These are phyloP conservation scores for Hyles euphorbiae DNA, from an alignment of 1,140 invertebrate genomes.

Conservation along the genomic window DNA sequence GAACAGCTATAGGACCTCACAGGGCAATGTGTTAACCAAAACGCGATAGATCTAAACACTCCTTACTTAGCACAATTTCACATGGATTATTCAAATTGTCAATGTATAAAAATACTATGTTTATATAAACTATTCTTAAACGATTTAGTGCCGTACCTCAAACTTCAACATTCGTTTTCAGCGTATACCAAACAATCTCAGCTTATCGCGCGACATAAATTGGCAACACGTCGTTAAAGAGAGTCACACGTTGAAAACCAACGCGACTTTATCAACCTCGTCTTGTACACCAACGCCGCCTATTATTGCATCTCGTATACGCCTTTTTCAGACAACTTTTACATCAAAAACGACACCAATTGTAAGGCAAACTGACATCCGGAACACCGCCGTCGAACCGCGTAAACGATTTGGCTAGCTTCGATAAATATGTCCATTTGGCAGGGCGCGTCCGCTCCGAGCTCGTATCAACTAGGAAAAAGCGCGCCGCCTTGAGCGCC, in stretches of 20 bases:
- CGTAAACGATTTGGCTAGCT: conserved; percentile 51
- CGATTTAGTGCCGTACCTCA: too few relatives aligned
- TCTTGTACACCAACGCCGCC: conserved; percentile 64
- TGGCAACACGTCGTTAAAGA: conserved; percentile 72
- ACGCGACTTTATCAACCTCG: conserved; percentile 57
- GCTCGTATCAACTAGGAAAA: conserved; percentile 50
- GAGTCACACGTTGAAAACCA: conserved; percentile 45
- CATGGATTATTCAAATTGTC: too few relatives aligned
- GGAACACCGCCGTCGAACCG: conserved; percentile 38
- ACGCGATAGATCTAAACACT: too few relatives aligned
- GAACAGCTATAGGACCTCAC: too few relatives aligned
- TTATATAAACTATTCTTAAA: too few relatives aligned
- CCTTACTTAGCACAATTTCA: too few relatives aligned
- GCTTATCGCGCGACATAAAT: conserved; percentile 72
- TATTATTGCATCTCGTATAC: conserved; percentile 55
- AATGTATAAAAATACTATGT: too few relatives aligned
- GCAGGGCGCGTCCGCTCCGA: conserved; percentile 36
- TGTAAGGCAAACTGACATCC: conserved; percentile 23
- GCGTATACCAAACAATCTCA: conserved; percentile 57
- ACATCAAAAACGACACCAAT: conserved; percentile 46
- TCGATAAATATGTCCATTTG: conserved; percentile 65
- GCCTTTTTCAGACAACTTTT: conserved; percentile 62
- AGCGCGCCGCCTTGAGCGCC: conserved; percentile 62
- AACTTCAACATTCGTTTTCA: too few relatives aligned
- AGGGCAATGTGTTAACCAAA: too few relatives aligned